Conservation (phyloP, 30 jellyfish, hydroid and myxozoan species). For the Hydra vulgaris region DNA sequence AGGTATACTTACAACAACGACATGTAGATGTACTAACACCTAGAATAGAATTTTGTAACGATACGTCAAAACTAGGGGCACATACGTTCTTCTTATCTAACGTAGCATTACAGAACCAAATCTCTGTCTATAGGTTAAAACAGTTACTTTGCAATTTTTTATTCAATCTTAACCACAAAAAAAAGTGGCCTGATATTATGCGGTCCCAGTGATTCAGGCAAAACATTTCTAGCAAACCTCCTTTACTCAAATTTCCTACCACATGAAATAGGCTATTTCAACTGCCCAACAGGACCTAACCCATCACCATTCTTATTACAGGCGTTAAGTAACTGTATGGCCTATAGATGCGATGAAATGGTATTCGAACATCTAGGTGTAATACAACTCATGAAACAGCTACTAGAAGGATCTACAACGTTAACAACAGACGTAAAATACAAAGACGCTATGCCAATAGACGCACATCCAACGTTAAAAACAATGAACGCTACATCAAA, state of each 20-base stretch:
- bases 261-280: not conserved
- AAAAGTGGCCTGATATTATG: not conserved
- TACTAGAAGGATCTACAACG: not conserved
- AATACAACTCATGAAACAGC: not conserved
- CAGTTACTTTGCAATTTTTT: not conserved
- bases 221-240: not conserved
- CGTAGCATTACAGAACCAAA: not conserved
- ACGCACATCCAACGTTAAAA: not conserved
- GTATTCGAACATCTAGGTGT: not conserved
- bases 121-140: not conserved
- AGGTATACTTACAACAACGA: not conserved
- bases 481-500: not conserved
- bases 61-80: not conserved
- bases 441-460: not conserved
- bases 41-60: no score
- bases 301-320: not conserved
- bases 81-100: not conserved
- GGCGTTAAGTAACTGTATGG: not conserved
- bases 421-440: not conserved
- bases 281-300: not conserved
- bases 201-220: not conserved
- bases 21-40: not conserved
- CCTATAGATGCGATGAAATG: not conserved
- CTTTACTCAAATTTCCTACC: not conserved
- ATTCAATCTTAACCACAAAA: not conserved